Conservation (phyloP, 2,888 invertebrate genomes). For the Phorcus lineatus region DNA sequence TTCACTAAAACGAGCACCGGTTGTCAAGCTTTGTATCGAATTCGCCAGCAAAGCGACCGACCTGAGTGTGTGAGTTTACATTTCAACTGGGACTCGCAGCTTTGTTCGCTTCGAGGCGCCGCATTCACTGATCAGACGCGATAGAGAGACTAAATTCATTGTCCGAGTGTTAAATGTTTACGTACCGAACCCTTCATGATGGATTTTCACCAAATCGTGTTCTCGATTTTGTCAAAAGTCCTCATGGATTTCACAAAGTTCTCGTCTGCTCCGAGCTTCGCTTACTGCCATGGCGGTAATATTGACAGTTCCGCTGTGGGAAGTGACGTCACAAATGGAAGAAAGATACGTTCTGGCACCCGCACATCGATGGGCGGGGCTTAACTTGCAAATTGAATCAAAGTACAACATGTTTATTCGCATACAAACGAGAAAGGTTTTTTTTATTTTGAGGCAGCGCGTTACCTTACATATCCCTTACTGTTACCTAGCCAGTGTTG, state of each 20-base stretch:
- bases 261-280: constrained; percentile 9
- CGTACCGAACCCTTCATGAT: constrained; percentile 4
- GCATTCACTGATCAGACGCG: background rate
- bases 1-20: background rate
- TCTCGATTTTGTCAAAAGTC: background rate
- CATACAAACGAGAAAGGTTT: no score
- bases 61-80: background rate
- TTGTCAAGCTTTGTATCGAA: background rate
- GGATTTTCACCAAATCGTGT: background rate
- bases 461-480: no score
- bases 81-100: constrained; percentile 1
- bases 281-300: constrained; percentile 17
- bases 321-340: constrained; percentile 20
- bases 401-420: background rate
- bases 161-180: background rate
- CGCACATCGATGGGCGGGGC: constrained; percentile 7
- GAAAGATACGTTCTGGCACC: constrained; percentile 15
- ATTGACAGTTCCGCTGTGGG: constrained; percentile 6
- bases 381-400: background rate
- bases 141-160: background rate
- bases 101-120: background rate
- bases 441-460: no score
- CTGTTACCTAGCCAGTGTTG: no score
- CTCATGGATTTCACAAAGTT: background rate
- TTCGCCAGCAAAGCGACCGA: background rate